phyloP scores from a whole-genome alignment of 2,797 vertebrate genomes.

The Spheniscus humboldti region DNA sequence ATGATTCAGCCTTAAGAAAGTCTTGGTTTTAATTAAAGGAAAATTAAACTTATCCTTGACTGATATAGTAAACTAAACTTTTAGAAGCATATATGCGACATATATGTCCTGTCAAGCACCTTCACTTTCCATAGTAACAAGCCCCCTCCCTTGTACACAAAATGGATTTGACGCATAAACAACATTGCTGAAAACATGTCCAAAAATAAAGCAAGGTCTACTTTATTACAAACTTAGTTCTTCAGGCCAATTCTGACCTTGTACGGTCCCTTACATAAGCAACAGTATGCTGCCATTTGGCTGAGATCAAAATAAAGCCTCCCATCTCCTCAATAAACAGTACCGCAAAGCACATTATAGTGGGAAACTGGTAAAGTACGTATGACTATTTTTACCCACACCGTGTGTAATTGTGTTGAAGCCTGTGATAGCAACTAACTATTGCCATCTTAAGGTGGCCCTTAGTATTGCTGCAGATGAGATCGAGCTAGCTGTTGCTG shows the following conservation, averaged over 20 bases:
- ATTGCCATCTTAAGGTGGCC: conserved; percentile 59
- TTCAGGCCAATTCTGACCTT: background rate
- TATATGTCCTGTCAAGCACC: background rate
- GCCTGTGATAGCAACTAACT: background rate
- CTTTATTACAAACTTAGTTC: background rate
- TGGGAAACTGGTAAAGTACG: background rate
- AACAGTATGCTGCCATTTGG: background rate
- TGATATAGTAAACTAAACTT: background rate
- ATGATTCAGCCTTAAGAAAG: background rate
- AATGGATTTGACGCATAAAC: background rate
- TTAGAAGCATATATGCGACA: background rate
- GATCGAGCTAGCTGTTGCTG: background rate
- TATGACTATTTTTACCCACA: background rate
- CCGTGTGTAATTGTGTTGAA: accelerated
- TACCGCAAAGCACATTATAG: background rate
- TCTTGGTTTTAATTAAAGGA: background rate
- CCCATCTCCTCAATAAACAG: background rate
- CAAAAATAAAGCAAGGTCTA: background rate
- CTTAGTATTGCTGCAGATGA: background rate
- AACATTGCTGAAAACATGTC: background rate
- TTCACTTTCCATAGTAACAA: background rate
- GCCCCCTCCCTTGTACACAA: background rate
- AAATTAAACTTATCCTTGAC: background rate
- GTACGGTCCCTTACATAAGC: background rate
- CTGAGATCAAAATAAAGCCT: background rate